Base-by-base conservation (phyloP, 2,888 invertebrate species). In the Carpatolechia fugitivella region DNA sequence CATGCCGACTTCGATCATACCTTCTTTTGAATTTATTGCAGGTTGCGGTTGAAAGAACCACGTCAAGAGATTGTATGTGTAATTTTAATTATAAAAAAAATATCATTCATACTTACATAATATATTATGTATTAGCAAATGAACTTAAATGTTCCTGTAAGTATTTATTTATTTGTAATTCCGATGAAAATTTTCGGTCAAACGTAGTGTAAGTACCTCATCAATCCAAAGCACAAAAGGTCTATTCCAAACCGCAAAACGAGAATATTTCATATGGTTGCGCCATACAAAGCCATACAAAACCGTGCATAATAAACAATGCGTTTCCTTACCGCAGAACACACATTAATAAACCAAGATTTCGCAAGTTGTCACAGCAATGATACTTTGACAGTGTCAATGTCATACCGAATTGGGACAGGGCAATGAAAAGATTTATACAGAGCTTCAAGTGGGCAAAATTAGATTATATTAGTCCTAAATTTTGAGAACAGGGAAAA, bases 121-220 rank as follows among this genome's bases (percentile, higher is more conserved):
- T n/a, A n/a, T n/a, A n/a, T n/a, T n/a, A n/a, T n/a, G n/a, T n/a
- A n/a, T n/a, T n/a, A n/a, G n/a, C n/a, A n/a, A n/a, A n/a, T n/a
- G n/a, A n/a, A n/a, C n/a, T n/a, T n/a, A n/a, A n/a, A n/a, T n/a
- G n/a, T n/a, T n/a, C n/a, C n/a, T n/a, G n/a, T n/a, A n/a, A n/a
- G n/a, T n/a, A n/a, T n/a, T n/a, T n/a, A n/a, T n/a, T n/a, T n/a
- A n/a, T n/a, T n/a, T n/a, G n/a, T n/a, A n/a, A n/a, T n/a, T n/a
- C n/a, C n/a, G n/a, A n/a, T 64, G 69, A 73, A 79, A 79, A 3
- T 79, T 78, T 79, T 74, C 59, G 60, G 61, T 55, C 61, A 60
- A 40, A 30, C 55, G 24, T 6, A 24, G 6, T 4, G 24, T 24
- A 6, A 3, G 24, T 6, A 24, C 24, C 24, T 24, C 10, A n/a